Conservation (phyloP, 2,888 invertebrate genomes). For the Philopedon plagiatum region DNA sequence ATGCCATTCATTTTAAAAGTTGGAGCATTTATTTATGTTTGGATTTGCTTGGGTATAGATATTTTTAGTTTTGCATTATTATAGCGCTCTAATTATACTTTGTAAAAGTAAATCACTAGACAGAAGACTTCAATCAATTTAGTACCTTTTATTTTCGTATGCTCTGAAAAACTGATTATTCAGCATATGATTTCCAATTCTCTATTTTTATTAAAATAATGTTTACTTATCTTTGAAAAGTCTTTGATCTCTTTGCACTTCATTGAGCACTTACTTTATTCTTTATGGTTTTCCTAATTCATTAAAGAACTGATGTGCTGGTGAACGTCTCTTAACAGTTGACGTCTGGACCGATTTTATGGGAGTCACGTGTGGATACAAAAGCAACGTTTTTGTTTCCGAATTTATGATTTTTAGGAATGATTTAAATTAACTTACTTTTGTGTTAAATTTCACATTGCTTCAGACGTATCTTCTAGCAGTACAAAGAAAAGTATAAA, state of each 20-base stretch:
- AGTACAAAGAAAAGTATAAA: too few species aligned
- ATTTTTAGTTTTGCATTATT: too few species aligned
- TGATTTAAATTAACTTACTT: too few species aligned
- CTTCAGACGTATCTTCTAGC: too few species aligned
- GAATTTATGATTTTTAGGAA: conserved; percentile 9
- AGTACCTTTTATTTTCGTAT: neutral
- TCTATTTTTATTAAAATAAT: conserved; percentile 60
- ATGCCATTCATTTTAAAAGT: too few species aligned
- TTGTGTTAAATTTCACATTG: too few species aligned
- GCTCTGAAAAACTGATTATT: neutral
- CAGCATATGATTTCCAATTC: conserved; percentile 2
- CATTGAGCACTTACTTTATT: conserved; percentile 64
- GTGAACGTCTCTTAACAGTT: conserved; percentile 65
- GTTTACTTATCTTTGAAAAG: conserved; percentile 56
- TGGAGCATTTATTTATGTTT: too few species aligned
- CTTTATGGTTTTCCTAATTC: conserved; percentile 66
- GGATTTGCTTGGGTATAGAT: too few species aligned
- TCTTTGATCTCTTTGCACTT: conserved; percentile 67
- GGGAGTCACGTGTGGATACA: conserved; percentile 65
- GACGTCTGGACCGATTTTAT: conserved; percentile 66
- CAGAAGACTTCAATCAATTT: too few species aligned
- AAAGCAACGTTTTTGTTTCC: conserved; percentile 54
- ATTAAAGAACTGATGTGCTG: conserved; percentile 64
- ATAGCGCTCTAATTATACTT: too few species aligned
- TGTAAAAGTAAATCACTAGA: too few species aligned